phyloP scores from a whole-genome alignment of 2,797 vertebrate genomes.

The Eupleurogrammus muticus region DNA sequence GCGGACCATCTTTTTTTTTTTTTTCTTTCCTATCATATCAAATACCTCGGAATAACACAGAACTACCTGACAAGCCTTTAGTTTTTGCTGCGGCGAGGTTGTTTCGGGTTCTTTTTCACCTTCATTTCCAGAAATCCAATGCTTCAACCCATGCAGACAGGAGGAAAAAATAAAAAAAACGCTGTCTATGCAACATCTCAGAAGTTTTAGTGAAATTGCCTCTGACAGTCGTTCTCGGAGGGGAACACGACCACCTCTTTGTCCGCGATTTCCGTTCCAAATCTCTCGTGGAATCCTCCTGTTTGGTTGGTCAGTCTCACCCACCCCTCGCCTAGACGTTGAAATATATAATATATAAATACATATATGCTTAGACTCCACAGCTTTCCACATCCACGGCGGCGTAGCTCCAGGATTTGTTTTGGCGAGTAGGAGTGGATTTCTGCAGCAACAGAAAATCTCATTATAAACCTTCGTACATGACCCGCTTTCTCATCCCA shows the following conservation, averaged over 20 bases:
- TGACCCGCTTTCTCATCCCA: slow-evolving; percentile 54
- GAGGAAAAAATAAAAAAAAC: background rate
- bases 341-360: background rate
- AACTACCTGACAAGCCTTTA: background rate
- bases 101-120: background rate
- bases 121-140: background rate
- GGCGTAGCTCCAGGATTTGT: slow-evolving; percentile 51
- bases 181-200: slow-evolving; percentile 21
- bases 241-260: background rate
- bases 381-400: slow-evolving; percentile 45
- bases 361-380: background rate
- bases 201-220: slow-evolving; percentile 3
- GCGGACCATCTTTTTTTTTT: background rate
- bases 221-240: slow-evolving; percentile 2
- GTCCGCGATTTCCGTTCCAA: background rate
- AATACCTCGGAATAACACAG: background rate
- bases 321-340: slow-evolving; percentile 2
- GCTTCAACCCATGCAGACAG: background rate
- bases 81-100: background rate
- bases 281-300: background rate
- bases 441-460: slow-evolving; percentile 58
- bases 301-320: slow-evolving; percentile 19
- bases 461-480: slow-evolving; percentile 62
- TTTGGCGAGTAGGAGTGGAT: slow-evolving; percentile 44
- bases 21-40: background rate